These are phyloP conservation scores for Pterostichus madidus DNA, from an alignment of 2,888 invertebrate species.

Conservation along the genomic window DNA sequence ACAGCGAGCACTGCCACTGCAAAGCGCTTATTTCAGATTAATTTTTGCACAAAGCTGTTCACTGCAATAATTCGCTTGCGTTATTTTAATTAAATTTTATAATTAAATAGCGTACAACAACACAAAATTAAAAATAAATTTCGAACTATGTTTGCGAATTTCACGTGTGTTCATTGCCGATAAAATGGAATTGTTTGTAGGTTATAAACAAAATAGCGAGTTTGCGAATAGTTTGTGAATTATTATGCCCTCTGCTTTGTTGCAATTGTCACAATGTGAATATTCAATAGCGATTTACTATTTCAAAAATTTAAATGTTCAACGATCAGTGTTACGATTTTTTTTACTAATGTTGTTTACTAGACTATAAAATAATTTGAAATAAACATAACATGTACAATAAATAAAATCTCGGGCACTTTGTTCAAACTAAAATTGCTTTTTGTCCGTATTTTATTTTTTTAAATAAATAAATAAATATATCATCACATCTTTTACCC, in stretches of 20 bases:
- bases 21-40: conserved; percentile 8
- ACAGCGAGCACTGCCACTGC: not conserved
- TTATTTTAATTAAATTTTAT: conserved; percentile 59
- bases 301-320: not conserved
- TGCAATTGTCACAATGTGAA: not conserved
- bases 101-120: conserved; percentile 48
- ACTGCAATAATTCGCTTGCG: conserved; percentile 43
- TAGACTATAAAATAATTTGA: too few relatives aligned
- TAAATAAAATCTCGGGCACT: too few relatives aligned
- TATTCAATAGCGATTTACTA: not conserved
- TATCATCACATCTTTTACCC: too few relatives aligned
- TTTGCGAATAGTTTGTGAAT: conserved; percentile 30
- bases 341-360: too few relatives aligned
- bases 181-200: conserved; percentile 39
- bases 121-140: conserved; percentile 50
- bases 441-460: too few relatives aligned
- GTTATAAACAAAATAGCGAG: conserved; percentile 23
- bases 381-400: too few relatives aligned
- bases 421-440: too few relatives aligned
- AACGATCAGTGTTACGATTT: not conserved
- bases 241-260: conserved; percentile 17
- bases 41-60: conserved; percentile 51
- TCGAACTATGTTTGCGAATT: conserved; percentile 24
- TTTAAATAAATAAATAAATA: too few relatives aligned
- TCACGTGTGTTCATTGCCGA: conserved; percentile 37